These are phyloP conservation scores for Gyps fulvus DNA, from an alignment of 2,113 vertebrate species.

Conservation along the genomic window DNA sequence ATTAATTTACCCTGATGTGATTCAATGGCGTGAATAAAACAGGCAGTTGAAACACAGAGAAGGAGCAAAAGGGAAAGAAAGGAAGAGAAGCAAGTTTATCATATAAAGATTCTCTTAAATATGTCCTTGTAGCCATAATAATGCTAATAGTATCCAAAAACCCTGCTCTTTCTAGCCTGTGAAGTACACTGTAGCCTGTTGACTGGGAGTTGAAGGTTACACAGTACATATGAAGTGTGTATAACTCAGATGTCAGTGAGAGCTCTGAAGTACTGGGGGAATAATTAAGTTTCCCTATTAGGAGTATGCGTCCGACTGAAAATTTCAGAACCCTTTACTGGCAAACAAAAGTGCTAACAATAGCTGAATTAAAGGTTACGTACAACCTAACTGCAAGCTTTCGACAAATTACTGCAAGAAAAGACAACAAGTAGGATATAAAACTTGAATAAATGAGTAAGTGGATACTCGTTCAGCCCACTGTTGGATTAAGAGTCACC, in stretches of 20 bases:
- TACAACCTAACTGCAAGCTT: conserved; percentile 80
- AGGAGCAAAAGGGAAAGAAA: not conserved
- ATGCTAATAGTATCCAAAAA: not conserved
- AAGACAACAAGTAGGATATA: conserved; percentile 38
- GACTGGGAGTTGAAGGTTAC: conserved; percentile 56
- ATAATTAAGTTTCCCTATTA: conserved; percentile 68
- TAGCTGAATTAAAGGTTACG: conserved; percentile 92
- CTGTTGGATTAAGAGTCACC: not conserved
- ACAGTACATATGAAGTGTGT: not conserved
- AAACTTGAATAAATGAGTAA: conserved; percentile 49
- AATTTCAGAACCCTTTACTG: conserved; percentile 74
- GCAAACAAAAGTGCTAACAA: conserved; percentile 89
- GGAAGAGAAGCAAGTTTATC: not conserved
- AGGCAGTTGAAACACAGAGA: not conserved
- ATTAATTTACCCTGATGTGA: not conserved
- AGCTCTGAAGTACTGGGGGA: conserved; percentile 54
- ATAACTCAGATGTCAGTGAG: conserved; percentile 50
- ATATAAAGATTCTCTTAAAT: not conserved
- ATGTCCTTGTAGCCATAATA: conserved; percentile 13
- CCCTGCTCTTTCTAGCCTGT: not conserved
- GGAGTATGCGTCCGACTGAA: conserved; percentile 38
- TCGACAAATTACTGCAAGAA: conserved; percentile 79
- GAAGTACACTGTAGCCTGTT: not conserved
- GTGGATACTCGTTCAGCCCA: not conserved
- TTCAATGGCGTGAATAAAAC: not conserved